Percentiles rank a stretch among this genome's conserved stretches.
Evolutionary conservation across 2,888 invertebrate species (phyloP).

Genomic region (Pollenia amentaria): DNA sequence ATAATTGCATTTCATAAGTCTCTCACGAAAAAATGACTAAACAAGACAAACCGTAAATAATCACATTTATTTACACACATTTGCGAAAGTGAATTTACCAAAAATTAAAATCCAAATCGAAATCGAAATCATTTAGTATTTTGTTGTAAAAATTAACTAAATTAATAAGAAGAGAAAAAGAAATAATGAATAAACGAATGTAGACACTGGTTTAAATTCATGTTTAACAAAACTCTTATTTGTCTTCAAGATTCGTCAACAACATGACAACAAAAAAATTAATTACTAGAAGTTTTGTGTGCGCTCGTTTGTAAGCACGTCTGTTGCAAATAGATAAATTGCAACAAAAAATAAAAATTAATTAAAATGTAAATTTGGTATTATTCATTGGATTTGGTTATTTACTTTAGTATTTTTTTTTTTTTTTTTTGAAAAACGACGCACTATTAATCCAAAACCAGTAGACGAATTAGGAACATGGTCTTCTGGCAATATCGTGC

Average conservation of each 20-base stretch:
- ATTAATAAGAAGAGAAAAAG: not conserved
- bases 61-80: conserved; percentile 34
- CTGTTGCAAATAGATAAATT: conserved; percentile 24
- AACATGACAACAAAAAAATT: conserved; percentile 38
- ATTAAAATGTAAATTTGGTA: conserved; percentile 15
- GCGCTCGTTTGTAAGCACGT: not conserved
- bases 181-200: not conserved
- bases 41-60: conserved; percentile 19
- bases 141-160: conserved; percentile 11
- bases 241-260: conserved; percentile 8
- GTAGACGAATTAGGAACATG: too few species aligned
- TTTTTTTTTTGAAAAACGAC: too few species aligned
- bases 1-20: conserved; percentile 13
- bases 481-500: too few species aligned
- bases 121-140: not conserved
- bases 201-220: conserved; percentile 30
- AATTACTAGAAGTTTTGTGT: conserved; percentile 33
- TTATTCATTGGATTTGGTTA: not conserved
- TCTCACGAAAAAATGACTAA: not conserved
- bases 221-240: conserved; percentile 49
- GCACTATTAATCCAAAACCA: too few species aligned
- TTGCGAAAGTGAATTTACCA: conserved; percentile 12
- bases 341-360: conserved; percentile 28
- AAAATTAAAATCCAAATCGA: not conserved
- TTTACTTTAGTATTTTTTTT: too few species aligned